Conservation (phyloP, 2,797 vertebrate genomes). For the Neosilurus mollespiculum region DNA sequence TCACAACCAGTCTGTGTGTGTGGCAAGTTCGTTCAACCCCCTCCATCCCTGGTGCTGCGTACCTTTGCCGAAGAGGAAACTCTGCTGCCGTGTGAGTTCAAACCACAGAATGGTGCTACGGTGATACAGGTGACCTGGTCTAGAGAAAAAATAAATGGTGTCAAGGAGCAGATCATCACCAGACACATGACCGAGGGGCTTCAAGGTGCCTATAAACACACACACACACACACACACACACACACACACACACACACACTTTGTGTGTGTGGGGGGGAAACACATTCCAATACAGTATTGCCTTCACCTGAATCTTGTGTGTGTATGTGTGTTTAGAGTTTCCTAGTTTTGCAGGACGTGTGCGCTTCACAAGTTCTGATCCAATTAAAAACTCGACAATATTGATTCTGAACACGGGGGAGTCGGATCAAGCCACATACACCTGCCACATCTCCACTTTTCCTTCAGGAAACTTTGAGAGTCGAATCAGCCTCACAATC, state of each 20-base stretch:
- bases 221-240: background rate
- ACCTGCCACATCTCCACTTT: constrained; percentile 85
- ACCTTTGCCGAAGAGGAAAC: constrained; percentile 64
- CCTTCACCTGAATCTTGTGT: background rate
- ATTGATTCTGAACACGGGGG: constrained; percentile 67
- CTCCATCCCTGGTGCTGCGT: constrained; percentile 36
- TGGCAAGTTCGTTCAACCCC: constrained; percentile 66
- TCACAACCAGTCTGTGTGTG: constrained; percentile 53
- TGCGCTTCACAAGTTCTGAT: constrained; percentile 67
- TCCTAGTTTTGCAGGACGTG: constrained; percentile 61
- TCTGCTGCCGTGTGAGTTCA: constrained; percentile 82
- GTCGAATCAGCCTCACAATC: constrained; percentile 63
- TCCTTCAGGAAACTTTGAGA: constrained; percentile 84
- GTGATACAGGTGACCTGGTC: constrained; percentile 77
- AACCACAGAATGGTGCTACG: constrained; percentile 31
- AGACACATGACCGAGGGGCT: constrained; percentile 63
- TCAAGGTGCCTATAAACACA: constrained; percentile 42
- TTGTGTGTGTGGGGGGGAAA: background rate
- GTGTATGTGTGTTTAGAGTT: constrained; percentile 60
- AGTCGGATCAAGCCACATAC: constrained; percentile 81
- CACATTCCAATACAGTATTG: background rate
- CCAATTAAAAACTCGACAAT: constrained; percentile 68
- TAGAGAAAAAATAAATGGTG: constrained; percentile 66
- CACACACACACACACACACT: background rate
- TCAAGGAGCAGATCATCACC: constrained; percentile 73